Conservation (phyloP, 2,113 vertebrate genomes). For the Pterocles burchelli region DNA sequence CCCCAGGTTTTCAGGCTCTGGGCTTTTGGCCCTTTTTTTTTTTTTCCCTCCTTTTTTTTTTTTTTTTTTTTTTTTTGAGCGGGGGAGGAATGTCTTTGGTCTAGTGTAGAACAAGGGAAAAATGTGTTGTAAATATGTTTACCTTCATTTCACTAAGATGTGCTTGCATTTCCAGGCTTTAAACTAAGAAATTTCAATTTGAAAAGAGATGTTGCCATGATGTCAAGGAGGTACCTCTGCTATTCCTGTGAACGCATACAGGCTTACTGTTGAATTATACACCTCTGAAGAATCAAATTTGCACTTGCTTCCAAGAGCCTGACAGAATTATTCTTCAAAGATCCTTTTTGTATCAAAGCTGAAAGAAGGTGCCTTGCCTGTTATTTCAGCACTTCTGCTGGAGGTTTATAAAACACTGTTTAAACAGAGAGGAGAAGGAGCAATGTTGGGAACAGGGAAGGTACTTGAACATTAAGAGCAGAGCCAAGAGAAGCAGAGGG, state of each 20-base stretch:
- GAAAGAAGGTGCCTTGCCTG: background rate
- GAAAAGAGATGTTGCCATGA: background rate
- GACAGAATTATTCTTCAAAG: slow-evolving; percentile 44
- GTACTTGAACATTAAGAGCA: background rate
- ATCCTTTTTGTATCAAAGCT: background rate
- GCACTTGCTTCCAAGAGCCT: background rate
- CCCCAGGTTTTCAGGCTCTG: background rate
- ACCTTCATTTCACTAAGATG: background rate
- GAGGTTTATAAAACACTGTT: background rate
- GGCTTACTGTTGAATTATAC: background rate
- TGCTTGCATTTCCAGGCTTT: background rate
- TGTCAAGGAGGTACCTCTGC: background rate
- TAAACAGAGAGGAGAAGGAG: background rate
- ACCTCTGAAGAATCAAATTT: slow-evolving; percentile 40
- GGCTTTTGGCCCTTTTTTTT: background rate
- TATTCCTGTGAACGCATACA: background rate
- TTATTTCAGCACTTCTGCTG: background rate
- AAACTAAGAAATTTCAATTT: background rate
- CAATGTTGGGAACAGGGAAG: background rate
- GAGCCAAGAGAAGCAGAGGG: background rate
- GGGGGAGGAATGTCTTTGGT: background rate
- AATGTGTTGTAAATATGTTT: background rate
- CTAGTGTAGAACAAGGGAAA: background rate
- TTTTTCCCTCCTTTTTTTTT: background rate
- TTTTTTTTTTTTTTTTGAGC: background rate